Evolutionary conservation across 2,888 invertebrate species (phyloP), one percentile per base, ranked within the genome.

Genomic region (Agapostemon virescens): DNA sequence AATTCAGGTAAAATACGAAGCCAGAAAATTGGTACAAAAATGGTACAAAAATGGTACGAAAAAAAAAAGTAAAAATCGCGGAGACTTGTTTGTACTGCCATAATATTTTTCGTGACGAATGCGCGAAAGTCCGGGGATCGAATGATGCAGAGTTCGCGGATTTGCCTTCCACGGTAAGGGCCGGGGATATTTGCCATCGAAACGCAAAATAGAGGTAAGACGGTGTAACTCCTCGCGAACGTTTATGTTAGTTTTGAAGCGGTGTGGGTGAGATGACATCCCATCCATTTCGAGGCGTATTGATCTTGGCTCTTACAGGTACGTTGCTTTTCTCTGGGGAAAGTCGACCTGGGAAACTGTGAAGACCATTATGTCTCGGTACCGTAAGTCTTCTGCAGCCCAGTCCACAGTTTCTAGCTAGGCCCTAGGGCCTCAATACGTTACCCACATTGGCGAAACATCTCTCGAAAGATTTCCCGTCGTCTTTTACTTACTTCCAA

Each of bases 321-420:
- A 49, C 49, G 49, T 49, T 49, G 49, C n/a, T 49, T 49, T 49
- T 11, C 49, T 49, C 49, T n/a, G 49, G 49, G 49, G 49, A 49
- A 49, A 49, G 49, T 49, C 49, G 49, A 49, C n/a, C 49, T 49
- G n/a, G 49, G 49, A 49, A 49, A 49, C 49, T n/a, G 49, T 49
- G n/a, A 49, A 49, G 49, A 49, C 49, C 49, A 49, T 49, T 49
- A 49, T 49, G 49, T 49, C 49, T 49, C 49, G 49, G 49, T n/a
- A 49, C n/a, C 49, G 49, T 49, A 49, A 49, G 49, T 49, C 49
- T 49, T 49, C 49, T 4, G 49, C 49, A 49, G 49, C 49, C 49
- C 49, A 4, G 49, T n/a, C 49, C 49, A 49, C 49, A 49, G 49
- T 49, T 49, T 49, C 49, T 11, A 49, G 49, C 49, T 49, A 49